These are phyloP conservation scores for Notodonta ziczac DNA, from an alignment of 2,888 invertebrate genomes.

Conservation along the genomic window DNA sequence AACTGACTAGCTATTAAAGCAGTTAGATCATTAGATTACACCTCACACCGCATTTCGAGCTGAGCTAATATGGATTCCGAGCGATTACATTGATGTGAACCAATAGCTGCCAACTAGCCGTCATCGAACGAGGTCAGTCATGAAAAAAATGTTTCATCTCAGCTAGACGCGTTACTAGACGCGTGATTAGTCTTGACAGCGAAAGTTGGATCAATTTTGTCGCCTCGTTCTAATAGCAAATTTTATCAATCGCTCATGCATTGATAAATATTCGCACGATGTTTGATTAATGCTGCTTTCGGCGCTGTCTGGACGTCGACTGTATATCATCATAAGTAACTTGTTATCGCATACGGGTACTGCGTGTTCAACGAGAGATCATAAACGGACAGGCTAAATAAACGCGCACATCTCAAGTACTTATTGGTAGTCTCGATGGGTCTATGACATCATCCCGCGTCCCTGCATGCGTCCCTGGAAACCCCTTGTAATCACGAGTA, in stretches of 20 bases:
- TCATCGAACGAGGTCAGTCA: constrained; percentile 14
- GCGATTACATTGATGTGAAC: constrained; percentile 12
- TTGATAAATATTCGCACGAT: constrained; percentile 18
- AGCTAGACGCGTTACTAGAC: constrained; percentile 17
- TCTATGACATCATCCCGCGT: constrained; percentile 29
- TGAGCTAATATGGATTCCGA: constrained; percentile 26
- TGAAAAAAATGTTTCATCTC: constrained; percentile 19
- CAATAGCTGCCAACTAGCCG: constrained; percentile 10
- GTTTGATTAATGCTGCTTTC: constrained; percentile 17
- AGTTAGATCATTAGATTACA: constrained; percentile 44
- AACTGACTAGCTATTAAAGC: constrained; percentile 38
- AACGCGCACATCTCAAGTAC: constrained; percentile 29
- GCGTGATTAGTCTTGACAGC: constrained; percentile 41
- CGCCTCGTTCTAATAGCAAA: constrained; percentile 21
- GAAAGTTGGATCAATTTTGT: constrained; percentile 42
- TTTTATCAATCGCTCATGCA: constrained; percentile 16
- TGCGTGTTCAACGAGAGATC: constrained; percentile 46
- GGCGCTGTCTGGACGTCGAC: constrained; percentile 51
- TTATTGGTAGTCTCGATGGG: constrained; percentile 23
- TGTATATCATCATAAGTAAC: constrained; percentile 71
- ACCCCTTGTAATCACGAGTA: not conserved
- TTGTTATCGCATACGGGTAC: constrained; percentile 45
- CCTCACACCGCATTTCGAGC: constrained; percentile 31
- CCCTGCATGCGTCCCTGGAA: not conserved
- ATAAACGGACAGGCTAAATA: constrained; percentile 33